These are phyloP conservation scores for Prunella strophiata DNA, from an alignment of 2,797 vertebrate species.

Conservation along the genomic window DNA sequence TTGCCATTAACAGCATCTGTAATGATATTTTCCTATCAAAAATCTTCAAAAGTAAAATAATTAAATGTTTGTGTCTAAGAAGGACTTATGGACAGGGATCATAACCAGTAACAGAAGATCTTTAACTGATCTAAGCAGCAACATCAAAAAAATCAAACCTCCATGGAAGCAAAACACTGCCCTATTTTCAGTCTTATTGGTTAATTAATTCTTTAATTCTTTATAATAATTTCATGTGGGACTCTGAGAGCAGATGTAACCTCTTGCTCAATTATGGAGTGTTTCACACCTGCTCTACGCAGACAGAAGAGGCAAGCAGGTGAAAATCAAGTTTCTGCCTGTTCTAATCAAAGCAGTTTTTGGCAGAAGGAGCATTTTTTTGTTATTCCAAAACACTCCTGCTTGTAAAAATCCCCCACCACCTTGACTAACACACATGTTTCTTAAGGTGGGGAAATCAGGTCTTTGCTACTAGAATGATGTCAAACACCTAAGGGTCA, in stretches of 20 bases:
- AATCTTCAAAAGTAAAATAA: not conserved
- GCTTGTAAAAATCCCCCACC: not conserved
- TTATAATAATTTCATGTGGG: slow-evolving; percentile 29
- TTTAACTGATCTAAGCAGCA: not conserved
- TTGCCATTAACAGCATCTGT: not conserved
- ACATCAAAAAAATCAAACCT: not conserved
- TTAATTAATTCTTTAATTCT: slow-evolving; percentile 30
- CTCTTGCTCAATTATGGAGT: slow-evolving; percentile 6
- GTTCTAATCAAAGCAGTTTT: not conserved
- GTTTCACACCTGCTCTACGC: slow-evolving; percentile 5
- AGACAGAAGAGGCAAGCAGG: not conserved
- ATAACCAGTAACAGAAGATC: not conserved
- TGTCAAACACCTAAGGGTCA: not conserved
- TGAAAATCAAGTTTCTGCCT: slow-evolving; percentile 36
- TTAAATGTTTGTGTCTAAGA: not conserved
- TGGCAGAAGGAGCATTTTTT: not conserved
- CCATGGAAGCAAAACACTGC: not conserved
- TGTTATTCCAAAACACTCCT: not conserved
- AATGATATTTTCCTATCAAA: not conserved
- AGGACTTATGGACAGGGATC: not conserved
- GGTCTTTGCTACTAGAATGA: not conserved
- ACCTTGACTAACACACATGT: accelerated
- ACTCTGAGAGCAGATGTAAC: slow-evolving; percentile 29
- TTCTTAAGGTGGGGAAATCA: not conserved
- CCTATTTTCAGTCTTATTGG: not conserved